Evolutionary conservation across 1,140 invertebrate genomes (phyloP).

Genomic region (Tetramorium parvispinum): DNA sequence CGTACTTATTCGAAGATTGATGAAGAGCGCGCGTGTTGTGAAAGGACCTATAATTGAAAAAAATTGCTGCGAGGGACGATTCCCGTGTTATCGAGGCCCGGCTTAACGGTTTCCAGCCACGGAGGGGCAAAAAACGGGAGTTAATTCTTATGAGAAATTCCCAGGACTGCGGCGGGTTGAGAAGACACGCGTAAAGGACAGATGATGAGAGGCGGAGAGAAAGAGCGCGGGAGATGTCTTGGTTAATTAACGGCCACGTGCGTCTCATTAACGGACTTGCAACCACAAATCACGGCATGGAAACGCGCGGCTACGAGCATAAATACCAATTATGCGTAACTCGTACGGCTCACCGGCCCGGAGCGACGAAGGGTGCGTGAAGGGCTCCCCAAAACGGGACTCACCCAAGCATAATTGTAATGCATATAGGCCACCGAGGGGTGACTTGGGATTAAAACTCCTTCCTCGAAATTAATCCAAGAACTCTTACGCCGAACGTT

Average conservation of each 20-base stretch:
- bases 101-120: slow-evolving; percentile 40
- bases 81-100: slow-evolving; percentile 40
- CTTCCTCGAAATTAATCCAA: slow-evolving; percentile 67
- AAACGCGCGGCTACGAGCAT: slow-evolving; percentile 68
- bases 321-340: slow-evolving; percentile 78
- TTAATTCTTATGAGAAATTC: slow-evolving; percentile 62
- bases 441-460: slow-evolving; percentile 72
- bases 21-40: slow-evolving; percentile 51
- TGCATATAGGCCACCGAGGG: slow-evolving; percentile 70
- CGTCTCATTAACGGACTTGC: slow-evolving; percentile 78
- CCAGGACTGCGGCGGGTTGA: neutral
- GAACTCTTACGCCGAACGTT: slow-evolving; percentile 2
- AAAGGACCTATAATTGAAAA: slow-evolving; percentile 64
- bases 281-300: slow-evolving; percentile 75
- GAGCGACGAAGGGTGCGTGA: slow-evolving; percentile 65
- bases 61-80: slow-evolving; percentile 61
- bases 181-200: neutral
- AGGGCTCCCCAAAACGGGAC: slow-evolving; percentile 67
- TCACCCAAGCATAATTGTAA: slow-evolving; percentile 73
- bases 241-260: slow-evolving; percentile 78
- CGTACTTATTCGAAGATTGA: slow-evolving; percentile 66
- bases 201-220: slow-evolving; percentile 19
- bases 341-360: slow-evolving; percentile 62
- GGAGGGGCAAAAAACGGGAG: slow-evolving; percentile 17
- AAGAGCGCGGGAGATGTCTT: slow-evolving; percentile 55